Percentiles rank a stretch among this genome's conserved stretches.
Evolutionary conservation across 2,113 vertebrate species (phyloP).

Genomic region (Elephantulus edwardii): DNA sequence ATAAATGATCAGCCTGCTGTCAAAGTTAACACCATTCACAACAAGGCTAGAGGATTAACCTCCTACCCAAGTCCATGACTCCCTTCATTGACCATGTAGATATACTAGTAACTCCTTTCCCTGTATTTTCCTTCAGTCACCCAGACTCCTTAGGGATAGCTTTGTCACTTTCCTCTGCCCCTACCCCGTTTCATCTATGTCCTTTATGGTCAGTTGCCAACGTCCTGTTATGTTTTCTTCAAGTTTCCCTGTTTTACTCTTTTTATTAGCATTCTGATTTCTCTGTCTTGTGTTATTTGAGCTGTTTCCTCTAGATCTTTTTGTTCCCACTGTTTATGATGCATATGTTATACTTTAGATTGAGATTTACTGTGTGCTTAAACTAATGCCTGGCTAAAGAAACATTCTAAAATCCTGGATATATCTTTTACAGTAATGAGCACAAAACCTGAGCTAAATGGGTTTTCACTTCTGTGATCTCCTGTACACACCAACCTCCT

Average conservation of each 20-base stretch:
- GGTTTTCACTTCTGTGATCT: background rate
- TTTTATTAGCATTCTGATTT: background rate
- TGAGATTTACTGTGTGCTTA: background rate
- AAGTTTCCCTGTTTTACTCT: background rate
- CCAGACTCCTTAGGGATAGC: background rate
- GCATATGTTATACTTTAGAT: background rate
- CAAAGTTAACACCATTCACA: background rate
- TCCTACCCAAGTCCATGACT: background rate
- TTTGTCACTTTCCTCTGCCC: background rate
- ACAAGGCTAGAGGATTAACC: background rate
- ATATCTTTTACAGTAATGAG: background rate
- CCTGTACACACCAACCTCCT: background rate
- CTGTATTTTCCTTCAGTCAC: background rate
- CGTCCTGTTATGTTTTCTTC: background rate
- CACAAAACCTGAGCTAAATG: background rate
- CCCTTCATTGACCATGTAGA: background rate
- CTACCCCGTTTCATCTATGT: accelerated
- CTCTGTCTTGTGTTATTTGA: background rate
- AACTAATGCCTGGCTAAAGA: background rate
- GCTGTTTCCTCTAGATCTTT: background rate
- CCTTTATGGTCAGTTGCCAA: background rate
- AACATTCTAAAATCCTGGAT: background rate
- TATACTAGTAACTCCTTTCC: background rate
- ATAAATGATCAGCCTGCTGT: background rate
- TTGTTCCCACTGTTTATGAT: background rate